phyloP scores from a whole-genome alignment of 2,888 invertebrate genomes.

The Acleris sparsana region DNA sequence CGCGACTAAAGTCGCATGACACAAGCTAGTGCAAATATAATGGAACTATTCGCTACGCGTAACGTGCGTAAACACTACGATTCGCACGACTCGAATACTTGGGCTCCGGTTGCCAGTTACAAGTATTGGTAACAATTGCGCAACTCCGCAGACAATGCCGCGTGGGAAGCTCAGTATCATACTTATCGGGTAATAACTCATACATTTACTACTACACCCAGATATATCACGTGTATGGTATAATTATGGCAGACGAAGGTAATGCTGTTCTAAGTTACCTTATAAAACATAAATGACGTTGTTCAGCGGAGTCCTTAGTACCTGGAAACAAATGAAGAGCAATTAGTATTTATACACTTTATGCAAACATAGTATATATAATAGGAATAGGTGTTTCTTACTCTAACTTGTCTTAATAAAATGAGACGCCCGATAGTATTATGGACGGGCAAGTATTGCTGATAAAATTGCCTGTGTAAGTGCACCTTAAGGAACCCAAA shows the following conservation, averaged over 20 bases:
- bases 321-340: conserved; percentile 22
- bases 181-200: conserved; percentile 23
- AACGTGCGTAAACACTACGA: background rate
- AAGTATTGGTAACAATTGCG: conserved; percentile 26
- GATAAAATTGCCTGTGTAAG: no score
- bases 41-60: no score
- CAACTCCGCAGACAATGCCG: conserved; percentile 26
- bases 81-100: background rate
- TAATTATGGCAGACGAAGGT: no score
- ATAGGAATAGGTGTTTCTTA: no score
- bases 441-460: no score
- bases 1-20: no score
- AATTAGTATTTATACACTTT: background rate
- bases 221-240: background rate
- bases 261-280: conserved; percentile 15
- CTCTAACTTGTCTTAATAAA: no score
- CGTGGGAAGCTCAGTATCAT: conserved; percentile 21
- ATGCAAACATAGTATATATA: background rate
- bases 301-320: conserved; percentile 25
- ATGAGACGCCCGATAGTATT: no score
- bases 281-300: conserved; percentile 36
- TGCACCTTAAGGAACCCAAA: no score
- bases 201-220: background rate
- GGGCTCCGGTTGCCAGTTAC: conserved; percentile 9
- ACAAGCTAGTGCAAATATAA: no score